phyloP scores from a whole-genome alignment of 1,140 invertebrate genomes.

The Temnothorax nylanderi region DNA sequence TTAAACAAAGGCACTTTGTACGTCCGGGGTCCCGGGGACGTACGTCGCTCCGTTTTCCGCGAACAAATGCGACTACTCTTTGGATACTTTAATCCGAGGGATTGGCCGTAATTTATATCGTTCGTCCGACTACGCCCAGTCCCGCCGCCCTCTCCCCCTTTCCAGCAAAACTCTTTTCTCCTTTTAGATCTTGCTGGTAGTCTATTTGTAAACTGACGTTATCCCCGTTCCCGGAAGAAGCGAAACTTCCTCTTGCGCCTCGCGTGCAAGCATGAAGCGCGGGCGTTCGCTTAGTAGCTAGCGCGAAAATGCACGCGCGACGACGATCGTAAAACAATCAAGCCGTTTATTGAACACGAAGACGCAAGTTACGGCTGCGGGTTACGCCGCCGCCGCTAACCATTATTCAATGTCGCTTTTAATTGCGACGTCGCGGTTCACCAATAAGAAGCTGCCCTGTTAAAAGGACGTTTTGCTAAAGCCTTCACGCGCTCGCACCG shows the following conservation, averaged over 20 bases:
- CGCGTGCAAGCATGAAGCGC: background rate
- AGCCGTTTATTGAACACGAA: slow-evolving; percentile 54
- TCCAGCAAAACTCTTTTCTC: slow-evolving; percentile 49
- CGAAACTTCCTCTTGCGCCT: background rate
- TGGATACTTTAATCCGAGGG: slow-evolving; percentile 75
- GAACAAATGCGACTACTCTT: slow-evolving; percentile 77
- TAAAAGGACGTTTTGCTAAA: slow-evolving; percentile 52
- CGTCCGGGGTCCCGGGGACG: slow-evolving; percentile 61
- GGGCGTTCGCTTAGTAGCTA: background rate
- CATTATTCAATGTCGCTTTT: slow-evolving; percentile 60
- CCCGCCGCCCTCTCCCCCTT: slow-evolving; percentile 7
- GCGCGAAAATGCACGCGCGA: slow-evolving; percentile 44
- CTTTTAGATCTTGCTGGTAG: slow-evolving; percentile 37
- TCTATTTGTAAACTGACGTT: slow-evolving; percentile 57
- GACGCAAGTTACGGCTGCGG: slow-evolving; percentile 26
- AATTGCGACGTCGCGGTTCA: slow-evolving; percentile 54
- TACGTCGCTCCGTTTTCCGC: slow-evolving; percentile 69
- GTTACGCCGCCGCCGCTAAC: background rate
- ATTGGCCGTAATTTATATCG: slow-evolving; percentile 76
- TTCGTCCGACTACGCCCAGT: slow-evolving; percentile 61
- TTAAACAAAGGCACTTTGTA: slow-evolving; percentile 74
- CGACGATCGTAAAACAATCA: slow-evolving; percentile 60
- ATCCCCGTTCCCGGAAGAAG: background rate
- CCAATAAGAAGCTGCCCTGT: slow-evolving; percentile 49
- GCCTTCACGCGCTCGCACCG: slow-evolving; percentile 11